Percentiles rank a stretch among this genome's conserved stretches.
Evolutionary conservation across 2,888 invertebrate species (phyloP).

Genomic region (Lasioglossum morio): DNA sequence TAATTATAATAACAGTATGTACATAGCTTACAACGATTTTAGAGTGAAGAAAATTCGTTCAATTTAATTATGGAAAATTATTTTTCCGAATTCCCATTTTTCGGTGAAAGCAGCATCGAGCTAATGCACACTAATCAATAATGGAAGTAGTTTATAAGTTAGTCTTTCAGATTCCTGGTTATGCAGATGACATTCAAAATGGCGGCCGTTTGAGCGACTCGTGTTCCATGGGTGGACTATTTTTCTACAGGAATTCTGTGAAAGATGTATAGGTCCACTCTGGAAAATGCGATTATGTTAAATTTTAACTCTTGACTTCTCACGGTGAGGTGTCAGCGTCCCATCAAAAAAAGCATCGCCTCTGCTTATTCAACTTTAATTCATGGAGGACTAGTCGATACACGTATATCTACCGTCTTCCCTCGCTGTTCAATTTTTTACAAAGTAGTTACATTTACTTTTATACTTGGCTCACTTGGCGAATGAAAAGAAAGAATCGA

Average conservation of each 20-base stretch:
- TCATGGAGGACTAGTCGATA: neutral
- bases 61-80: neutral
- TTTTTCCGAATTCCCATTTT: neutral
- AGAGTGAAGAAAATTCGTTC: too few relatives aligned
- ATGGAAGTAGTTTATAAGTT: neutral
- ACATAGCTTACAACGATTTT: too few relatives aligned
- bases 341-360: neutral
- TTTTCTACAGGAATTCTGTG: neutral
- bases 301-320: neutral
- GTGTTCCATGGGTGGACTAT: neutral
- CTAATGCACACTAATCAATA: neutral
- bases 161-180: neutral
- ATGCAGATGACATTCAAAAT: constrained; percentile 4
- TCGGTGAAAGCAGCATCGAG: neutral
- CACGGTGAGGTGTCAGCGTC: neutral
- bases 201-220: neutral
- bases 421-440: neutral
- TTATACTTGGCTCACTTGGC: neutral
- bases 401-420: neutral
- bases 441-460: neutral
- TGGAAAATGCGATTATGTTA: neutral
- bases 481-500: neutral
- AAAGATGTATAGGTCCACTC: neutral
- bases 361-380: constrained; percentile 4
- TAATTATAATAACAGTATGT: too few relatives aligned